Percentiles rank a stretch among this genome's conserved stretches.
Evolutionary conservation across 2,888 invertebrate species (phyloP).

Genomic region (Acrobasis consociella): DNA sequence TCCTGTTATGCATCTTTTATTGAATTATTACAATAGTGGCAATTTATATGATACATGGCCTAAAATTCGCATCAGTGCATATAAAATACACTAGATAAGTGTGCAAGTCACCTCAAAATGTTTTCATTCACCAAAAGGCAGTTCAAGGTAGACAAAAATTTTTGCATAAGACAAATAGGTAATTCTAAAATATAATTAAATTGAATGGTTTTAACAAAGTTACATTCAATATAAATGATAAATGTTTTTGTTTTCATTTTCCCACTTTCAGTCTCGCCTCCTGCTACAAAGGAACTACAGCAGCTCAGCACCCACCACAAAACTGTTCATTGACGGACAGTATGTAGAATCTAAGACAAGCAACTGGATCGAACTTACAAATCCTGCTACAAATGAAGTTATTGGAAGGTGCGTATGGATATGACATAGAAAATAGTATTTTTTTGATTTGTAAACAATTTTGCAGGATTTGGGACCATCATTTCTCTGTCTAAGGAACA

Average conservation of each 20-base stretch:
- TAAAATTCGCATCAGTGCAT: no score
- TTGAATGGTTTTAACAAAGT: not conserved
- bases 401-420: conserved; percentile 85
- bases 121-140: no score
- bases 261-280: conserved; percentile 52
- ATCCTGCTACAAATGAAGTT: conserved; percentile 96
- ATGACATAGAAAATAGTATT: not conserved
- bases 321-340: conserved; percentile 97
- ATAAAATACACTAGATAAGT: no score
- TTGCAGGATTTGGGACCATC: not conserved
- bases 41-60: no score
- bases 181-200: no score
- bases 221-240: not conserved
- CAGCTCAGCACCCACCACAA: conserved; percentile 90
- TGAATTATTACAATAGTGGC: no score
- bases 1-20: no score
- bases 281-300: conserved; percentile 75
- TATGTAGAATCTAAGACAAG: conserved; percentile 95
- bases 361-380: conserved; percentile 97
- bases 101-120: no score
- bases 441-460: not conserved
- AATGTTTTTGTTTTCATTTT: conserved; percentile 3
- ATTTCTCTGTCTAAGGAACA: no score
- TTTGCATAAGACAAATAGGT: no score
- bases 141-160: no score